phyloP scores from a whole-genome alignment of 1,140 invertebrate species.

The Oncopodura yosiiana region DNA sequence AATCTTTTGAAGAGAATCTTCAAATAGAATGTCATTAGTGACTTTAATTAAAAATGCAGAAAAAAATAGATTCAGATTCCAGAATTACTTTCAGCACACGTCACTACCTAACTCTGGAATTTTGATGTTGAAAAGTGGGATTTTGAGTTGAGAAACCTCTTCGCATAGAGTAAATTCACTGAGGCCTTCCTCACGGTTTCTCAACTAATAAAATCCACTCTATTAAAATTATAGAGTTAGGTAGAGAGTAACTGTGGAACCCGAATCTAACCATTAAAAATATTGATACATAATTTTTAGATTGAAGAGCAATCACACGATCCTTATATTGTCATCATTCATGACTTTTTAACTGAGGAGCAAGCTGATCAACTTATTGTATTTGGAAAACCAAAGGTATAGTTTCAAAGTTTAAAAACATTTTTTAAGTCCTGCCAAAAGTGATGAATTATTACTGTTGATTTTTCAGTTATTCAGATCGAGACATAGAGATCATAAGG shows the following conservation, averaged over 20 bases:
- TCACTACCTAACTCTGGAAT: too few relatives aligned
- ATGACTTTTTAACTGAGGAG: conserved; percentile 44
- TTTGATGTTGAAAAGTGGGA: too few relatives aligned
- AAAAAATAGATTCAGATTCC: too few relatives aligned
- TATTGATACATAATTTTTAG: conserved; percentile 35
- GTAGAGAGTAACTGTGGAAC: not conserved
- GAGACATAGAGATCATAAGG: conserved; percentile 32
- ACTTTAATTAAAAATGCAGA: too few relatives aligned
- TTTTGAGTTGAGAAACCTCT: too few relatives aligned
- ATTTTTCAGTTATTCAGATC: conserved; percentile 30
- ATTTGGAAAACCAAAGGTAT: conserved; percentile 46
- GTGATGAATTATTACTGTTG: conserved; percentile 11
- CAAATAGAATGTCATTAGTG: too few relatives aligned
- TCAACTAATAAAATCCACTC: too few relatives aligned
- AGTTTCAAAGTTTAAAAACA: conserved; percentile 18
- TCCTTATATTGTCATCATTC: conserved; percentile 46
- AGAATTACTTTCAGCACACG: too few relatives aligned
- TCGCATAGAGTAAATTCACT: too few relatives aligned
- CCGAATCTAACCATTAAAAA: not conserved
- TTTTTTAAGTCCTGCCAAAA: not conserved
- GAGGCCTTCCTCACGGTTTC: too few relatives aligned
- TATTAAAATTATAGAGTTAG: too few relatives aligned
- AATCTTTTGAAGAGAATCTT: too few relatives aligned
- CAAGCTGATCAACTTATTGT: conserved; percentile 45
- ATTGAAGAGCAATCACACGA: conserved; percentile 44